A percentile compares a stretch with the other conserved stretches of the same genome.
phyloP scores from a whole-genome alignment of 2,797 vertebrate species.

The Danio tinwini region DNA sequence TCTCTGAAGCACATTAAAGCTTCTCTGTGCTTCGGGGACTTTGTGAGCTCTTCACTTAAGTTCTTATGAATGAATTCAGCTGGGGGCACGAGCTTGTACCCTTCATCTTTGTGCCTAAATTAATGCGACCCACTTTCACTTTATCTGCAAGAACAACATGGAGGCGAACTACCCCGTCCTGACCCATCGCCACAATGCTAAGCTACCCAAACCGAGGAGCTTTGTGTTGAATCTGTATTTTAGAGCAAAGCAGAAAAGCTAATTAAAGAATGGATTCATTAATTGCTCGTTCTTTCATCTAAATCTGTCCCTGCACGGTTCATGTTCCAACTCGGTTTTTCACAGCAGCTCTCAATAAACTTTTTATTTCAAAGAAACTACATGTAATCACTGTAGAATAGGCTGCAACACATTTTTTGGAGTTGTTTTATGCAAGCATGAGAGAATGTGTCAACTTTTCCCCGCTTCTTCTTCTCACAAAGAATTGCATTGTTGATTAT shows the following conservation, averaged over 20 bases:
- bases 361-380: constrained; percentile 21
- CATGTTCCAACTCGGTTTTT: not conserved
- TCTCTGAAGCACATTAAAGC: constrained; percentile 35
- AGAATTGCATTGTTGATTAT: not conserved
- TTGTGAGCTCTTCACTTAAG: constrained; percentile 28
- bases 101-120: constrained; percentile 45
- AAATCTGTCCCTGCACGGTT: not conserved
- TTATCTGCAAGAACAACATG: constrained; percentile 39
- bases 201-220: constrained; percentile 3
- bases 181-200: not conserved
- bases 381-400: constrained; percentile 4
- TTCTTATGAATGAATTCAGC: constrained; percentile 42
- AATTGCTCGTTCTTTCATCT: constrained; percentile 19
- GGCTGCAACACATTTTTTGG: not conserved
- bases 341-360: constrained; percentile 1
- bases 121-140: constrained; percentile 44
- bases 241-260: not conserved
- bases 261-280: constrained; percentile 8
- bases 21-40: constrained; percentile 17
- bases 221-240: constrained; percentile 18
- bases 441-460: not conserved
- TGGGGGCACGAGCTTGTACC: constrained; percentile 34
- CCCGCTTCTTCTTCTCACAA: not conserved
- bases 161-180: constrained; percentile 8
- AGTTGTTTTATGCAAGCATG: not conserved